A percentile compares a stretch with the other conserved stretches of the same genome.
Conservation (phyloP, 1,140 invertebrate species). For the Pteromalus puparum region DNA sequence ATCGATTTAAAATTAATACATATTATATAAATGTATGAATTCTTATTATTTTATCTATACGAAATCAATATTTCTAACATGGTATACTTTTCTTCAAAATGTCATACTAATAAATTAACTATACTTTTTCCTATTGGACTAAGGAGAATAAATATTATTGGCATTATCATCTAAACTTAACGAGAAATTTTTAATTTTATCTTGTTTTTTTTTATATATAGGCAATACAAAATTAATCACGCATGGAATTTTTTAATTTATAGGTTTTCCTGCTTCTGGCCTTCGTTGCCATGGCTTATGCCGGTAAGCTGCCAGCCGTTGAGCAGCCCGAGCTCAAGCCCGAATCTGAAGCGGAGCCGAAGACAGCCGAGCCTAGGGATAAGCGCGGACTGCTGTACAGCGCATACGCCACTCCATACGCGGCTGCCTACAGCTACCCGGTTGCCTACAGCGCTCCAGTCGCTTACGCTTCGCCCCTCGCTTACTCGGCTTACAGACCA, state of each 20-base stretch:
- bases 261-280: conserved; percentile 64
- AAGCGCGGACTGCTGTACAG: conserved; percentile 61
- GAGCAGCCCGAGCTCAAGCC: background rate
- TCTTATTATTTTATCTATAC: no score
- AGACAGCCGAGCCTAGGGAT: conserved; percentile 58
- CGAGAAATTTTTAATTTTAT: no score
- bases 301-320: conserved; percentile 50
- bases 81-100: no score
- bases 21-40: no score
- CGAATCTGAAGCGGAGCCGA: conserved; percentile 52
- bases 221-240: background rate
- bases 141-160: no score
- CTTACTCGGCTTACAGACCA: conserved; percentile 61
- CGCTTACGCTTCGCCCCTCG: conserved; percentile 60
- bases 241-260: background rate
- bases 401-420: conserved; percentile 53
- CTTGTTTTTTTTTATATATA: background rate
- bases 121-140: no score
- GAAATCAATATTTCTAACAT: no score
- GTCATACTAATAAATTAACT: no score
- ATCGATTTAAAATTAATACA: no score
- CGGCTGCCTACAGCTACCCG: conserved; percentile 47
- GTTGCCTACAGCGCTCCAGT: conserved; percentile 54
- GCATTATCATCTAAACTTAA: no score
- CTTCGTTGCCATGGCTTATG: conserved; percentile 61